These are phyloP conservation scores for Lichenostomus cassidix DNA, from an alignment of 2,113 vertebrate genomes.

Conservation along the genomic window DNA sequence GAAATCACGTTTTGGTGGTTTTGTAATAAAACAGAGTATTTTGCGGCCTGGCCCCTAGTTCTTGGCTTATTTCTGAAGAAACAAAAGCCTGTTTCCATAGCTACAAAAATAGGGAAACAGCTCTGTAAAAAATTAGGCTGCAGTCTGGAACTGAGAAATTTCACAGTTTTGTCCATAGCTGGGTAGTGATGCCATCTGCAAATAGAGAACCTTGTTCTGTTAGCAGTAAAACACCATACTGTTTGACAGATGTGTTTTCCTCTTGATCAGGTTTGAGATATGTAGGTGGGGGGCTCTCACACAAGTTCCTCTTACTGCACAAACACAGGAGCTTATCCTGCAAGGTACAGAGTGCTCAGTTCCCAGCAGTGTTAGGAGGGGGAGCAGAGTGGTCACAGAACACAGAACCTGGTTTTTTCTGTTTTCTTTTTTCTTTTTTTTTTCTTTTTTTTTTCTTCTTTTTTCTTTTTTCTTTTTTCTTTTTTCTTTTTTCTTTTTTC, in stretches of 20 bases:
- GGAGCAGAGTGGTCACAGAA: neutral
- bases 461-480: too few species aligned
- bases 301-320: neutral
- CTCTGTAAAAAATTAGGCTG: constrained; percentile 20
- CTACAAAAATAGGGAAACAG: constrained; percentile 8
- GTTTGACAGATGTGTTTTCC: neutral
- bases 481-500: too few species aligned
- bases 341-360: neutral
- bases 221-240: neutral
- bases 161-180: neutral
- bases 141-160: neutral
- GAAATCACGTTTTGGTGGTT: constrained; percentile 59
- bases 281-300: neutral
- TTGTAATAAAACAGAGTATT: constrained; percentile 60
- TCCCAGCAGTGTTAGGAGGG: neutral
- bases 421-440: too few species aligned
- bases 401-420: neutral
- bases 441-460: too few species aligned
- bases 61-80: constrained; percentile 44
- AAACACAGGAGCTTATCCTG: neutral
- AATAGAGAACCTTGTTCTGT: neutral
- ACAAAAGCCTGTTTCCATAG: constrained; percentile 18
- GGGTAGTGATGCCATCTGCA: neutral
- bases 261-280: neutral
- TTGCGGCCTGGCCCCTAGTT: constrained; percentile 46